A percentile compares a stretch with the other conserved stretches of the same genome.
Conservation (phyloP, 2,888 invertebrate species). For the Disparrhopalites patrizii region DNA sequence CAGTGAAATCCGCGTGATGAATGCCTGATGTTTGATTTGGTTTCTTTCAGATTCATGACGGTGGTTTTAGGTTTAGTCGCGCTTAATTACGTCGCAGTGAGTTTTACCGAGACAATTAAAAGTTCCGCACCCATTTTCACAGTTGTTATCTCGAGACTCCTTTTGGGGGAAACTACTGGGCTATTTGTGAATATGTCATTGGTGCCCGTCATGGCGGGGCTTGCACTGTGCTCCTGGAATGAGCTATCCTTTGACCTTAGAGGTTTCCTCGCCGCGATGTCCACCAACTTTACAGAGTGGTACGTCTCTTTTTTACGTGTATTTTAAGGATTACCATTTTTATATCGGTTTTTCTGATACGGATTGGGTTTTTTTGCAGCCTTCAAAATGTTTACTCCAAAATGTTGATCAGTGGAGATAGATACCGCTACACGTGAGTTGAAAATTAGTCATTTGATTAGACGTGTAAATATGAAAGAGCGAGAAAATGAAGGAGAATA, state of each 20-base stretch:
- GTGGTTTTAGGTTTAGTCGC: slow-evolving; percentile 70
- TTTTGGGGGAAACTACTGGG: slow-evolving; percentile 62
- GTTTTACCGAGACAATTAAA: slow-evolving; percentile 76
- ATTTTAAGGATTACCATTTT: too few relatives aligned
- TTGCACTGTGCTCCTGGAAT: slow-evolving; percentile 70
- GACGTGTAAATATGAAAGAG: too few relatives aligned
- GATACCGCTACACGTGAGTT: slow-evolving; percentile 69
- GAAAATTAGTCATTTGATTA: too few relatives aligned
- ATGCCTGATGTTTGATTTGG: neutral
- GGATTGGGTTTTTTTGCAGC: slow-evolving; percentile 53
- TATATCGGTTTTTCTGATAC: too few relatives aligned
- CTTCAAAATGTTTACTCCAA: slow-evolving; percentile 75
- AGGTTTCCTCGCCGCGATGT: slow-evolving; percentile 70
- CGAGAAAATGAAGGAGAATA: too few relatives aligned
- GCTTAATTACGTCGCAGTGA: slow-evolving; percentile 71
- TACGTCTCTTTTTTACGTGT: slow-evolving; percentile 49
- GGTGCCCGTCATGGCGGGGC: slow-evolving; percentile 71
- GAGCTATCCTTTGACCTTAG: slow-evolving; percentile 69
- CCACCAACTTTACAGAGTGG: slow-evolving; percentile 74
- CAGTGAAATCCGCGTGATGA: too few relatives aligned
- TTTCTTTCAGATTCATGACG: slow-evolving; percentile 61
- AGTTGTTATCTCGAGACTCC: slow-evolving; percentile 61
- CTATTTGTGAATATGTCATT: slow-evolving; percentile 66
- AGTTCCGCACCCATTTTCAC: slow-evolving; percentile 76
- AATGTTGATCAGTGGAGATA: slow-evolving; percentile 69